Evolutionary conservation across 2,113 vertebrate species (phyloP), one percentile per base, ranked within the genome.

Genomic region (Polypterus senegalus): DNA sequence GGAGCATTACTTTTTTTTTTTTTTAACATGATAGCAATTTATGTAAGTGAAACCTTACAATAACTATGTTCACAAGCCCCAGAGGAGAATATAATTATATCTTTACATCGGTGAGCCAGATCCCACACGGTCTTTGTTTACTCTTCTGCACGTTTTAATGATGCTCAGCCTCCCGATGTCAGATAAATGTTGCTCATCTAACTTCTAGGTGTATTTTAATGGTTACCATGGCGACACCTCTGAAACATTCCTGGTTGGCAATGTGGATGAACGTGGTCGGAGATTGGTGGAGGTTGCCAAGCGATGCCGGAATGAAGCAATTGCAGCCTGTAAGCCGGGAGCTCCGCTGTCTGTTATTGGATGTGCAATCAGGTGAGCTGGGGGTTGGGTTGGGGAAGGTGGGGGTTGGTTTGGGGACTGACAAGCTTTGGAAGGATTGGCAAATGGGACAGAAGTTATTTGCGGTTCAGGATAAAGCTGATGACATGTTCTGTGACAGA

Each of bases 171-270:
- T 27, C 27, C 27, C 27, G 27, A 27, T 27, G 27, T 27, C 27
- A 27, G 27, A 27, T 27, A 27, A 27, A 27, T 27, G 27, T 27
- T 27, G 27, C 27, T 27, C 27, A 27, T 27, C 27, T 27, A 4
- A 4, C n/a, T 45, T 79, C 76, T 80, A 90, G 96, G 93, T 98
- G 55, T 99, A 93, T 86, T 84, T 88, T 72, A 91, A 92, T 54
- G 93, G 94, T 86, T 97, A 92, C 86, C 94, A 98, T 49, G 96
- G 96, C 64, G 96, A 99, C 75, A 99, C 95, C 49, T 97, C 96
- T 45, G 95, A 99, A 82, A 98, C 95, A 4, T 94, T 96, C 86
- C 72, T 94, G 75, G 84, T 97, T 72, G 94, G 94, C 71, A 80
- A 77, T 69, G 96, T 95, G 73, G 90, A 97, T 72, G 84, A 91